A percentile compares a stretch with the other conserved stretches of the same genome.
These are phyloP conservation scores for Notodonta dromedarius DNA, from an alignment of 2,888 invertebrate species.

Conservation along the genomic window DNA sequence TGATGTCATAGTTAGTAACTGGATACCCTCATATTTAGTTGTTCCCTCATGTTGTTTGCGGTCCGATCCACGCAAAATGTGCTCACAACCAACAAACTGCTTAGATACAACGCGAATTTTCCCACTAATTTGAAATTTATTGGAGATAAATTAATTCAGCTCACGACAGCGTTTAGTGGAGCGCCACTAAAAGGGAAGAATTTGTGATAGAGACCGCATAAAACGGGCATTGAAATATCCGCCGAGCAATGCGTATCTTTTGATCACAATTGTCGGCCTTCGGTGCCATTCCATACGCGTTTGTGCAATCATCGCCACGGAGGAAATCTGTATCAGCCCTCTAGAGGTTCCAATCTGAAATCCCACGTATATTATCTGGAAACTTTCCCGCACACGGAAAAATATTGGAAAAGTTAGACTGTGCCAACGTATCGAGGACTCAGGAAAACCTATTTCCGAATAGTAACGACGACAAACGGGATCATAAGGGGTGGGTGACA, in stretches of 20 bases:
- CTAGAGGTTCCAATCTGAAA: constrained; percentile 30
- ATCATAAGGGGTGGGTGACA: constrained; percentile 32
- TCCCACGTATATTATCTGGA: constrained; percentile 43
- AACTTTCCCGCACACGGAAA: constrained; percentile 43
- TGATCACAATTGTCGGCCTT: constrained; percentile 51
- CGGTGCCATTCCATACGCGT: constrained; percentile 55
- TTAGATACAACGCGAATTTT: no score
- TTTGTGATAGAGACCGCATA: constrained; percentile 47
- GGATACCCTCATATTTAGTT: no score
- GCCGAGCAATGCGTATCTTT: constrained; percentile 47
- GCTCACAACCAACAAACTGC: no score
- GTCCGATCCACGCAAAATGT: no score
- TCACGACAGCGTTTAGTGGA: constrained; percentile 34
- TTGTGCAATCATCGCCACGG: constrained; percentile 61
- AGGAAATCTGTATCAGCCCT: constrained; percentile 55
- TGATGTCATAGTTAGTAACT: no score
- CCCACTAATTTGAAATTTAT: neutral
- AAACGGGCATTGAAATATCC: constrained; percentile 53
- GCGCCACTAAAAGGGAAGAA: constrained; percentile 47
- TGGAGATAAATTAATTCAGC: constrained; percentile 35
- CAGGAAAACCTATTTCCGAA: constrained; percentile 28
- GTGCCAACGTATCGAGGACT: constrained; percentile 30
- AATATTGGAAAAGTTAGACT: constrained; percentile 53
- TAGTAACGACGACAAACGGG: constrained; percentile 18
- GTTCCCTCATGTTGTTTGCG: no score